These are phyloP conservation scores for Borostomias antarcticus DNA, from an alignment of 2,797 vertebrate genomes.

Conservation along the genomic window DNA sequence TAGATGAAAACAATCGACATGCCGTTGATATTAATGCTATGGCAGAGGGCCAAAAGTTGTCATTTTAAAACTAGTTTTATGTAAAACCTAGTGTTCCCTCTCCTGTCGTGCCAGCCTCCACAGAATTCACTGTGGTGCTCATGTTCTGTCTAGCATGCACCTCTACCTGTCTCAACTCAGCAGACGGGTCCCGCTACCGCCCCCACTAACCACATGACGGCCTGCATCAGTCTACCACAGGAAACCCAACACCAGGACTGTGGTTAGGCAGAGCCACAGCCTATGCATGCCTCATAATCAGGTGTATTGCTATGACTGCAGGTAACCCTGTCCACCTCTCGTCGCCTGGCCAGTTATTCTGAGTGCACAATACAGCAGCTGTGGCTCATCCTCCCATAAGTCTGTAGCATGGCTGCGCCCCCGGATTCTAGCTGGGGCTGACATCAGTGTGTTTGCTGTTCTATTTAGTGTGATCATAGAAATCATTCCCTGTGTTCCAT, in stretches of 20 bases:
- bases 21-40: no score
- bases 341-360: slow-evolving; percentile 56
- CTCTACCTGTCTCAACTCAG: no score
- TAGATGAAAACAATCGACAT: no score
- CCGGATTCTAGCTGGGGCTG: slow-evolving; percentile 39
- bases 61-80: no score
- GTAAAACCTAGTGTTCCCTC: no score
- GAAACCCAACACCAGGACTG: not conserved
- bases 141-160: no score
- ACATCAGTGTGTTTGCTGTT: slow-evolving; percentile 53
- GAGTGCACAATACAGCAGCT: slow-evolving; percentile 37
- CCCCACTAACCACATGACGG: not conserved
- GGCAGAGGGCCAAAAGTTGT: no score
- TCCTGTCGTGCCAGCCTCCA: no score
- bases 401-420: slow-evolving; percentile 30
- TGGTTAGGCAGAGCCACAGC: slow-evolving; percentile 11
- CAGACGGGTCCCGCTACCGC: no score
- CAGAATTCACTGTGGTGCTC: no score
- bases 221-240: not conserved
- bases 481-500: slow-evolving; percentile 52
- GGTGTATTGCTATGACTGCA: slow-evolving; percentile 25
- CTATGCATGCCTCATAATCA: slow-evolving; percentile 26
- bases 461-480: slow-evolving; percentile 52
- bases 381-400: slow-evolving; percentile 39
- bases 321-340: slow-evolving; percentile 41